These are phyloP conservation scores for Geopemphigus sp. DNA, from an alignment of 1,140 invertebrate genomes.

Conservation along the genomic window DNA sequence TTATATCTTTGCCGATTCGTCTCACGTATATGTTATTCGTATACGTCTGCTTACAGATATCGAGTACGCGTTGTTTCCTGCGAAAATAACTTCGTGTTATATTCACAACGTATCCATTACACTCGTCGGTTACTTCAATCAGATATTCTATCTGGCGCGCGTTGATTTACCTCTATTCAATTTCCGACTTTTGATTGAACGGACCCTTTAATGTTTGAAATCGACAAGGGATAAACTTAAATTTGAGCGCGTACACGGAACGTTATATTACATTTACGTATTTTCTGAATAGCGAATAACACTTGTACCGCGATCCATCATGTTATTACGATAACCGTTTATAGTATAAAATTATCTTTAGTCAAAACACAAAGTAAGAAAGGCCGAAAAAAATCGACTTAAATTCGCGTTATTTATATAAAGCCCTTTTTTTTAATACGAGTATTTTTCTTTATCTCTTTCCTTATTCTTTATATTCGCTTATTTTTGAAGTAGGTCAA, in stretches of 20 bases:
- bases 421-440: background rate
- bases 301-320: background rate
- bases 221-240: background rate
- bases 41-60: background rate
- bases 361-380: background rate
- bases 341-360: background rate
- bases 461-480: too few species aligned
- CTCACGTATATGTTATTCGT: background rate
- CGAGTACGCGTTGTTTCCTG: background rate
- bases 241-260: background rate
- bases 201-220: constrained; percentile 11
- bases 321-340: background rate
- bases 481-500: too few species aligned
- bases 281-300: background rate
- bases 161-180: constrained; percentile 10
- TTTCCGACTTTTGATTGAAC: constrained; percentile 2
- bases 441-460: too few species aligned
- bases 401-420: background rate
- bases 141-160: too few species aligned
- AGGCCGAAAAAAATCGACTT: background rate
- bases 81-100: background rate
- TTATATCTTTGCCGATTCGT: background rate
- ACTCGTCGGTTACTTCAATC: background rate
- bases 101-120: background rate
- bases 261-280: background rate